A percentile compares a stretch with the other conserved stretches of the same genome.
These are phyloP conservation scores for Lasioglossum oenotherae DNA, from an alignment of 2,888 invertebrate species.

Conservation along the genomic window DNA sequence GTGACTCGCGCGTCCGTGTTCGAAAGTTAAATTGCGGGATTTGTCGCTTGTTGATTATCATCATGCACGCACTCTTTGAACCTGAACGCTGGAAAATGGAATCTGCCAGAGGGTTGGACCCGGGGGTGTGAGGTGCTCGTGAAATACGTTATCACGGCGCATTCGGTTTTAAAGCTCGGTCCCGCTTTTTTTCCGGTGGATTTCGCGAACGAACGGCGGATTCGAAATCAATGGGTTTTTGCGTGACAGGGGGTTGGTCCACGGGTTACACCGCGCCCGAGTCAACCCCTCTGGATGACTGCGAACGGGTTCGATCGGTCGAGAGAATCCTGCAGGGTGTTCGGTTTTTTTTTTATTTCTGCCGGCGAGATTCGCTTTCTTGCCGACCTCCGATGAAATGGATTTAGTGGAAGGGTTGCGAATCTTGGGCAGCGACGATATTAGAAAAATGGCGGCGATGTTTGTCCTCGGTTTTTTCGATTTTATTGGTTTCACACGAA, in stretches of 20 bases:
- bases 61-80: background rate
- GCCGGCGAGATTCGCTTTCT: background rate
- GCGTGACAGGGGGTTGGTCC: background rate
- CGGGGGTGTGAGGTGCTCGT: background rate
- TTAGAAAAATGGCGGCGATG: background rate
- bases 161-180: conserved; percentile 20
- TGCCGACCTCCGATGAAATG: background rate
- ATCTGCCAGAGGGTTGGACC: background rate
- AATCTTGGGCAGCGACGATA: background rate
- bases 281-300: background rate
- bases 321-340: background rate
- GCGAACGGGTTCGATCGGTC: background rate
- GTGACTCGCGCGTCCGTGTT: background rate
- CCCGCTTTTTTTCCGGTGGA: background rate
- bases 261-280: background rate
- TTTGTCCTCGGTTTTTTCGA: background rate
- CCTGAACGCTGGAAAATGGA: conserved; percentile 3
- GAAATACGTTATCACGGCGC: conserved; percentile 24
- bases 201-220: conserved; percentile 2
- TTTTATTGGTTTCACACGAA: background rate
- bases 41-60: conserved; percentile 23
- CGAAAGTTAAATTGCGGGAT: conserved; percentile 45
- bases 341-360: background rate
- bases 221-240: conserved; percentile 17
- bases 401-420: background rate